Percentiles rank a stretch among this genome's conserved stretches.
These are phyloP conservation scores for Trachymyrmex cornetzi DNA, from an alignment of 1,140 invertebrate genomes.

Conservation along the genomic window DNA sequence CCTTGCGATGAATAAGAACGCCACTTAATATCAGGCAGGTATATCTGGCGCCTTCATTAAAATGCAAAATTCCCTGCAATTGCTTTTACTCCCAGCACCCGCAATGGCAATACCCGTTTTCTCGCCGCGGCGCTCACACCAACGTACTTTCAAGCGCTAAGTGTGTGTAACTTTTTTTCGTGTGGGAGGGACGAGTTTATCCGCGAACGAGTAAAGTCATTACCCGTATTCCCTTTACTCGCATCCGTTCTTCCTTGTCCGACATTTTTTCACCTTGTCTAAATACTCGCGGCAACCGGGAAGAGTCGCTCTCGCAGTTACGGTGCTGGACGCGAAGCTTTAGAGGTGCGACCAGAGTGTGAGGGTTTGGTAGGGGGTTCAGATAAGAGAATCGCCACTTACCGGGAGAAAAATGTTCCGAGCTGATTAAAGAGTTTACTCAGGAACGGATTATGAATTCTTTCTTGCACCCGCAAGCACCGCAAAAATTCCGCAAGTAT, in stretches of 20 bases:
- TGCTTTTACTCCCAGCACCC: constrained; percentile 13
- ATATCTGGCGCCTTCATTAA: constrained; percentile 66
- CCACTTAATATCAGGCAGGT: constrained; percentile 61
- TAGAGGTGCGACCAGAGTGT: constrained; percentile 38
- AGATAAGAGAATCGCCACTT: constrained; percentile 82
- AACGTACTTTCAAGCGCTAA: constrained; percentile 34
- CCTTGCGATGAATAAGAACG: constrained; percentile 56
- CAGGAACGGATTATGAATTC: constrained; percentile 64
- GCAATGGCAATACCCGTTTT: constrained; percentile 38
- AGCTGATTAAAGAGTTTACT: constrained; percentile 78
- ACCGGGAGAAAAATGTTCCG: constrained; percentile 77
- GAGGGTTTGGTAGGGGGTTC: constrained; percentile 46
- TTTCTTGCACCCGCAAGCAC: background rate
- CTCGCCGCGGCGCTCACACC: background rate
- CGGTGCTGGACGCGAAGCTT: constrained; percentile 47
- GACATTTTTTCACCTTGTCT: constrained; percentile 55
- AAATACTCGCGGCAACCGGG: constrained; percentile 45
- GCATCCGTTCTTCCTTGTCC: background rate
- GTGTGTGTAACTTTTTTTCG: constrained; percentile 65
- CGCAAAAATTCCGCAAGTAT: constrained; percentile 25
- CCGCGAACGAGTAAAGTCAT: constrained; percentile 65
- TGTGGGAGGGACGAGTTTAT: constrained; percentile 30
- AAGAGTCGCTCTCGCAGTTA: constrained; percentile 64
- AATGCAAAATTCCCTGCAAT: constrained; percentile 67
- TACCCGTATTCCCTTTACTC: constrained; percentile 32